Percentiles rank a stretch among this genome's conserved stretches.
Conservation (phyloP, 2,888 invertebrate genomes). For the Papilio elwesi region DNA sequence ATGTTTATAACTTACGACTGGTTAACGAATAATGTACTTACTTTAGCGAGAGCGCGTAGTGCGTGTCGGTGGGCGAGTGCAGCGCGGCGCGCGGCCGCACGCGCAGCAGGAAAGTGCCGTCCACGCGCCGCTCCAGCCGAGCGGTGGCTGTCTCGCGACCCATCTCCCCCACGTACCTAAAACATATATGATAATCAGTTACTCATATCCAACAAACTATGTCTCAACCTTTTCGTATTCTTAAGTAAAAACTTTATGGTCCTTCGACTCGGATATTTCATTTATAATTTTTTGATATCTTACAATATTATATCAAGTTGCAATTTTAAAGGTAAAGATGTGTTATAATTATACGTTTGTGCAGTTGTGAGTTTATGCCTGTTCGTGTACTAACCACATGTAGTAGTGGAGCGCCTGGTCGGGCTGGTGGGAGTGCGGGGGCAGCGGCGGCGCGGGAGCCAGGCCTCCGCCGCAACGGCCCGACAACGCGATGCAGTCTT, state of each 20-base stretch:
- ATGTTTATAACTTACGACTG: too few relatives aligned
- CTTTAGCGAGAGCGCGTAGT: slow-evolving; percentile 94
- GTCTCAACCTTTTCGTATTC: not conserved
- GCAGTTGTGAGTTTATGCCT: not conserved
- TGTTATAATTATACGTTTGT: not conserved
- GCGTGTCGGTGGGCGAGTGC: slow-evolving; percentile 82
- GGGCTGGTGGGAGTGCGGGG: slow-evolving; percentile 81
- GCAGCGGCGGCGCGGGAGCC: slow-evolving; percentile 84
- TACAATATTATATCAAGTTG: not conserved
- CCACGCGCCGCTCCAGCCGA: slow-evolving; percentile 89
- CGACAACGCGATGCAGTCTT: slow-evolving; percentile 93
- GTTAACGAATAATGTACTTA: slow-evolving; percentile 54
- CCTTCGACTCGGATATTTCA: slow-evolving; percentile 3
- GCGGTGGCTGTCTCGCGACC: slow-evolving; percentile 90
- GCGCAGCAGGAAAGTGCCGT: slow-evolving; percentile 94
- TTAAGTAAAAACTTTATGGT: not conserved
- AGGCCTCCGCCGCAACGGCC: slow-evolving; percentile 89
- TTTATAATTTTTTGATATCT: not conserved
- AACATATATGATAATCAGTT: not conserved
- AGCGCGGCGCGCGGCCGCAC: slow-evolving; percentile 86
- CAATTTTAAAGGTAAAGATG: not conserved
- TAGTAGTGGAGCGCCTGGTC: slow-evolving; percentile 79
- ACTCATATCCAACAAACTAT: not conserved
- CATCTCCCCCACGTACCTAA: slow-evolving; percentile 94
- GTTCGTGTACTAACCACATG: slow-evolving; percentile 82